Evolutionary conservation across 1,140 invertebrate genomes (phyloP).

Genomic region (Eriocheir sinensis): DNA sequence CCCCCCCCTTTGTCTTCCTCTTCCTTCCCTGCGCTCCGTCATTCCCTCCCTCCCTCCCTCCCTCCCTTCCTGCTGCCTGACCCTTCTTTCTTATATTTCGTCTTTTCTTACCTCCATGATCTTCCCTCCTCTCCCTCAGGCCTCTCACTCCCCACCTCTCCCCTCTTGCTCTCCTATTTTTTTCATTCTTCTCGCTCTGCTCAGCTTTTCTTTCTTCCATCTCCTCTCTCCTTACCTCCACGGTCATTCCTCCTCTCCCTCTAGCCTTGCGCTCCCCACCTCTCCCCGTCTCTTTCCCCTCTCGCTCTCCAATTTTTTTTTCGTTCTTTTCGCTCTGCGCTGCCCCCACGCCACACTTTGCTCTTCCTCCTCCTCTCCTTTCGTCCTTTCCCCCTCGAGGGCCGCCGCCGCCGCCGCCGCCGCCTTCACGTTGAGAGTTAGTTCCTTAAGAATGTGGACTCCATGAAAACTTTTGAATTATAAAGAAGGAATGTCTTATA

Average conservation of each 20-base stretch:
- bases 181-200: too few relatives aligned
- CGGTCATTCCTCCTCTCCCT: too few relatives aligned
- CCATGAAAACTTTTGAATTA: neutral
- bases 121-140: neutral
- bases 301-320: neutral
- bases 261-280: too few relatives aligned
- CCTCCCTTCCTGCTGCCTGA: neutral
- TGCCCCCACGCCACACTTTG: too few relatives aligned
- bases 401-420: neutral
- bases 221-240: too few relatives aligned
- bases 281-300: neutral
- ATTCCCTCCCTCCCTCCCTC: too few relatives aligned
- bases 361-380: neutral
- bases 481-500: conserved; percentile 16
- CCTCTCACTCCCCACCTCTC: neutral
- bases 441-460: neutral
- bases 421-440: neutral
- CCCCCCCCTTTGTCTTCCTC: neutral
- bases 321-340: neutral
- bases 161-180: neutral
- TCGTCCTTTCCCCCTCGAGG: neutral
- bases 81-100: neutral
- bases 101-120: neutral
- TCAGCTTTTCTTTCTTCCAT: too few relatives aligned
- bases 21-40: neutral